phyloP scores from a whole-genome alignment of 2,797 vertebrate genomes.

The Sciaenops ocellatus region DNA sequence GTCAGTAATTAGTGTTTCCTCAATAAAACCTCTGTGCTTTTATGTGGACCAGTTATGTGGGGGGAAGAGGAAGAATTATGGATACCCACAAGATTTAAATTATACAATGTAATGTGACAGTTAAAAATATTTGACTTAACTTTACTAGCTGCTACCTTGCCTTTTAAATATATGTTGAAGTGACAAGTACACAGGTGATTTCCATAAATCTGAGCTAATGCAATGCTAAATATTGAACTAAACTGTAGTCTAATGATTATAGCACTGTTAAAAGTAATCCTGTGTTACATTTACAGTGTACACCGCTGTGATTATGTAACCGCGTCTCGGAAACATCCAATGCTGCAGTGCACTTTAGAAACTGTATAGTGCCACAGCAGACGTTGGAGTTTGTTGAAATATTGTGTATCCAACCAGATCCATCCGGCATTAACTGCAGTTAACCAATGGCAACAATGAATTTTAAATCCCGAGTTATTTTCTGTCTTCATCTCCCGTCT shows the following conservation, averaged over 20 bases:
- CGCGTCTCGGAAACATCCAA: background rate
- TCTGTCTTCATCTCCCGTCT: background rate
- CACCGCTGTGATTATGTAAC: background rate
- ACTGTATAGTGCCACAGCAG: background rate
- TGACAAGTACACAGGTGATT: background rate
- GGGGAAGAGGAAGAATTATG: constrained; percentile 20
- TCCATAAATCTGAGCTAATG: background rate
- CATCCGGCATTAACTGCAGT: background rate
- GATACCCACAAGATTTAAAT: constrained; percentile 5
- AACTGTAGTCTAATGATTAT: background rate
- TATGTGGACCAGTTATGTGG: constrained; percentile 26
- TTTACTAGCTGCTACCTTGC: background rate
- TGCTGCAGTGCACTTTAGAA: background rate
- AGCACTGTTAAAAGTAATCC: background rate
- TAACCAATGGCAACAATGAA: background rate
- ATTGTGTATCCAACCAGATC: background rate
- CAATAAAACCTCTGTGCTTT: constrained; percentile 33
- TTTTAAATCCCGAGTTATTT: background rate
- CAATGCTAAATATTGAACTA: background rate
- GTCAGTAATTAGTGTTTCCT: constrained; percentile 46
- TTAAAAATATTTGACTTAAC: background rate
- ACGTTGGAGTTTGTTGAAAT: background rate
- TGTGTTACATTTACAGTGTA: background rate
- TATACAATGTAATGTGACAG: background rate
- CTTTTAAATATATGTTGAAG: background rate